A percentile compares a stretch with the other conserved stretches of the same genome.
Conservation (phyloP, 2,797 vertebrate species). For the Siniperca scherzeri region DNA sequence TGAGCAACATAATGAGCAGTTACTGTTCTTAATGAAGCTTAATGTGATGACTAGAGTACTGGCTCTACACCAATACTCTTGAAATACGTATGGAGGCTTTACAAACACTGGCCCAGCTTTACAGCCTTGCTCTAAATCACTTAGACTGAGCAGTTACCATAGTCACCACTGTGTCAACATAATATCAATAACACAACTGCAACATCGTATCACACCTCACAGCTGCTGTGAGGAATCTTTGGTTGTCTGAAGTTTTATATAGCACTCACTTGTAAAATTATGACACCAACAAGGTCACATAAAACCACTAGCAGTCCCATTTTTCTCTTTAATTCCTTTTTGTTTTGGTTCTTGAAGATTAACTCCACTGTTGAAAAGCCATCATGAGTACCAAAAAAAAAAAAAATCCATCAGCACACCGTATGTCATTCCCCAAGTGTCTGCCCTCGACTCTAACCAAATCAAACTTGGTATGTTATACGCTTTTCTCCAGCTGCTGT, state of each 20-base stretch:
- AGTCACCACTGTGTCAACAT: conserved; percentile 30
- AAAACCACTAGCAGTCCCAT: conserved; percentile 23
- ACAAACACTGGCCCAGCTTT: too few species aligned
- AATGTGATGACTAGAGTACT: conserved; percentile 21
- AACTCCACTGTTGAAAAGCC: conserved; percentile 21
- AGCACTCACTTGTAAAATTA: conserved; percentile 2
- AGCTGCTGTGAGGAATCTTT: conserved; percentile 27
- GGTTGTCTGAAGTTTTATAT: conserved; percentile 19
- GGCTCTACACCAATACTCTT: conserved; percentile 8
- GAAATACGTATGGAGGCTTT: too few species aligned
- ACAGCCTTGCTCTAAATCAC: conserved; percentile 32
- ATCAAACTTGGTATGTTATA: conserved; percentile 16
- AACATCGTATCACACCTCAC: conserved; percentile 26
- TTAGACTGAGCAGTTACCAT: conserved; percentile 31
- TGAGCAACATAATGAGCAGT: conserved; percentile 29
- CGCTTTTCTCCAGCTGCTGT: conserved; percentile 5
- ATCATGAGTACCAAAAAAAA: not conserved
- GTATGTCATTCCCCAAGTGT: conserved; percentile 27
- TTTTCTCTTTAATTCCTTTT: conserved; percentile 29
- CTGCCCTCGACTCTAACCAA: conserved; percentile 14
- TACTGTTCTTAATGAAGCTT: conserved; percentile 17
- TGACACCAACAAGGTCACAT: conserved; percentile 34
- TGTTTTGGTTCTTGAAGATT: conserved; percentile 26
- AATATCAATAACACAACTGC: conserved; percentile 42
- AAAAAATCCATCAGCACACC: not conserved